phyloP scores from a whole-genome alignment of 2,797 vertebrate genomes.

The Clarias laeviceps region DNA sequence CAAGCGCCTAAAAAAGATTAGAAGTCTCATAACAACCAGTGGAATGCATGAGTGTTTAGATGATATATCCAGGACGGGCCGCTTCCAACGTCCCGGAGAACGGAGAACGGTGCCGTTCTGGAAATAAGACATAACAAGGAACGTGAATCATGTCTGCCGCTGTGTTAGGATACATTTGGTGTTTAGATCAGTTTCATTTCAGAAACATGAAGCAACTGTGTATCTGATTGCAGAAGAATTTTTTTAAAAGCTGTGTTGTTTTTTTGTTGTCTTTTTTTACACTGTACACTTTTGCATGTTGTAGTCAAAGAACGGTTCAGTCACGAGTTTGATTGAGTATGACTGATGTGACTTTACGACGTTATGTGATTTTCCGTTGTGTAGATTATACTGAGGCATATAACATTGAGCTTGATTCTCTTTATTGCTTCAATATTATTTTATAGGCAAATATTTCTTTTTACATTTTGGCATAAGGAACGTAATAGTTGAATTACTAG shows the following conservation, averaged over 20 bases:
- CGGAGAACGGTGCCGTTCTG: slow-evolving; percentile 15
- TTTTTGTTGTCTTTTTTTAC: neutral
- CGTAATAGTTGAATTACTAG: neutral
- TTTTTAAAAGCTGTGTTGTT: neutral
- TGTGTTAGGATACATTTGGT: neutral
- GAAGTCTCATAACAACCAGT: slow-evolving; percentile 20
- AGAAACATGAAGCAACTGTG: neutral
- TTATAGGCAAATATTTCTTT: neutral
- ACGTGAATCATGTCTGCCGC: slow-evolving; percentile 35
- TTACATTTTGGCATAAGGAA: neutral
- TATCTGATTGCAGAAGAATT: neutral
- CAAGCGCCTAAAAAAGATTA: slow-evolving; percentile 16
- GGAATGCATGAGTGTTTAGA: slow-evolving; percentile 38
- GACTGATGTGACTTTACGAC: neutral
- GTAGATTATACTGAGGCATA: neutral
- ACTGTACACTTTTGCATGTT: neutral
- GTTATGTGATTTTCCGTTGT: neutral
- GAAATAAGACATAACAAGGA: slow-evolving; percentile 44
- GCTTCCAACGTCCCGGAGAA: slow-evolving; percentile 15
- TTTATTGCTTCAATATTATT: neutral
- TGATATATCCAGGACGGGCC: slow-evolving; percentile 23
- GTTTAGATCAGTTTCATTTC: slow-evolving; percentile 22
- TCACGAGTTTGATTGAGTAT: neutral
- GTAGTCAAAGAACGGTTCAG: neutral
- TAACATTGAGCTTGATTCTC: neutral